Base-by-base conservation (phyloP, 2,888 invertebrate genomes). In the Xanthorhoe spadicearia region DNA sequence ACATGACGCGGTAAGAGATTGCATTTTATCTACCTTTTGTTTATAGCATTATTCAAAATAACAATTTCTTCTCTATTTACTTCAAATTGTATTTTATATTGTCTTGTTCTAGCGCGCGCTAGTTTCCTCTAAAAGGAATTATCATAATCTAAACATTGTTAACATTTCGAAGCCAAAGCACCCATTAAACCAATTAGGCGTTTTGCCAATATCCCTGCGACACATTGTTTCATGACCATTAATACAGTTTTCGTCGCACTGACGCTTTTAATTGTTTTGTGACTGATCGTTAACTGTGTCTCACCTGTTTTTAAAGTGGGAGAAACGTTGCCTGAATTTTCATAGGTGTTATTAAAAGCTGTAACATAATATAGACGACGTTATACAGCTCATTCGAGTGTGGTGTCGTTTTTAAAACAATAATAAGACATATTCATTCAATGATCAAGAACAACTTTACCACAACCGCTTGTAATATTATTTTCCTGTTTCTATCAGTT, bases 141-240 rank as follows among this genome's bases (percentile, higher is more conserved):
- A 64, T 49, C 67, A 64, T 61, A 67, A 57, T 62, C 56, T 43
- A 2, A 51, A 60, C 59, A 62, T 57, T 61, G 56, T 65, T 61
- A 53, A 54, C 57, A 63, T 64, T 60, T 55, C 60, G 49, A 57
- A 64, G 67, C 64, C 63, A 64, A 67, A 67, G 67, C 48, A 60
- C 60, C 55, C 56, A 61, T 67, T 61, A 53, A 56, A 53, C 60
- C 63, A 67, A 64, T 67, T 67, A 64, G 67, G 67, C 67, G 53
- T 64, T n/a, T 19, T 64, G 67, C 67, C 67, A 67, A 67, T 63
- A 67, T 64, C 55, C 59, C 56, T 63, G 50, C 59, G 49, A 53
- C 53, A 59, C 51, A 63, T 67, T 64, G 67, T 64, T 67, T 56
- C 60, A 63, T 60, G 32, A 38, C 51, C 60, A 67, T 63, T 67